These are phyloP conservation scores for Ochropacha duplaris DNA, from an alignment of 2,888 invertebrate genomes.

Conservation along the genomic window DNA sequence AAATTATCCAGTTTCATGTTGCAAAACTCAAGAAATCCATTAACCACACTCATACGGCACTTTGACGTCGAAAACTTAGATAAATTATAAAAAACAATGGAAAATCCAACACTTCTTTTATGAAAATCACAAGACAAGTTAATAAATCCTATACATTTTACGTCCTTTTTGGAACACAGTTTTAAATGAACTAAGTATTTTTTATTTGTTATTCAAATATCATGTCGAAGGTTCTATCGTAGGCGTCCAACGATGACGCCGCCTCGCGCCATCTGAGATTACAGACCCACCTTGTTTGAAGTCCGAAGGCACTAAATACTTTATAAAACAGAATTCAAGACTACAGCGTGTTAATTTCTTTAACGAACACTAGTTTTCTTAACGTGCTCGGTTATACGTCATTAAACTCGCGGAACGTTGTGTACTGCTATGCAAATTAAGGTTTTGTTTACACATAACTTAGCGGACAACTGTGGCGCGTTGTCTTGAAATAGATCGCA, in stretches of 20 bases:
- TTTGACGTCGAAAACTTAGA: conserved; percentile 1
- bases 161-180: conserved; percentile 11
- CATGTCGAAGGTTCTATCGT: conserved; percentile 49
- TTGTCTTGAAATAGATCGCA: conserved; percentile 29
- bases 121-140: neutral
- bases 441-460: conserved; percentile 63
- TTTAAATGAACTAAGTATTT: conserved; percentile 26
- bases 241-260: conserved; percentile 69
- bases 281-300: conserved; percentile 54
- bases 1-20: conserved; percentile 78
- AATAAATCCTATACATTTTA: neutral
- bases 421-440: conserved; percentile 56
- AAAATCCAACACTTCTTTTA: neutral
- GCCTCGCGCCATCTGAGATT: conserved; percentile 66
- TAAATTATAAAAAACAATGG: neutral
- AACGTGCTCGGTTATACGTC: conserved; percentile 50
- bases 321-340: conserved; percentile 46
- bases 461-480: conserved; percentile 39
- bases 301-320: conserved; percentile 38
- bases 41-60: conserved; percentile 16
- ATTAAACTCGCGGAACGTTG: conserved; percentile 37
- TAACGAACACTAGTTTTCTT: conserved; percentile 41
- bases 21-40: conserved; percentile 37
- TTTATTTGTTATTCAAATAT: conserved; percentile 34
- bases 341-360: conserved; percentile 42